Percentiles rank a stretch among this genome's conserved stretches.
phyloP scores from a whole-genome alignment of 2,113 vertebrate genomes.

The Cinclus cinclus region DNA sequence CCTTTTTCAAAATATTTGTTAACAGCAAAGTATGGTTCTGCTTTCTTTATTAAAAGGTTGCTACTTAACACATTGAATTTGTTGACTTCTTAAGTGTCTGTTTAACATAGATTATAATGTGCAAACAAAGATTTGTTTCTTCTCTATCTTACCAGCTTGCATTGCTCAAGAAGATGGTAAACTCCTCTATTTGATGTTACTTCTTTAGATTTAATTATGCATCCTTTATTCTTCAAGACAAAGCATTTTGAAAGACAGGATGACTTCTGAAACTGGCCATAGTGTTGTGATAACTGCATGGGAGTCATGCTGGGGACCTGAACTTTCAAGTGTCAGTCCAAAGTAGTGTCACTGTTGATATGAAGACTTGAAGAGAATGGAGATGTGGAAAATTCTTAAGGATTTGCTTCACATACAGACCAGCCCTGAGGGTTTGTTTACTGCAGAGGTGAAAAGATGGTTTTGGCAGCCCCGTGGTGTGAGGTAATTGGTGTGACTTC shows the following conservation, averaged over 20 bases:
- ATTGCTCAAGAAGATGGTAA: conserved; percentile 23
- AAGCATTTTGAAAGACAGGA: conserved; percentile 1
- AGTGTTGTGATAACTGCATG: not conserved
- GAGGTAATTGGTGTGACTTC: not conserved
- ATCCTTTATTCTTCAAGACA: conserved; percentile 30
- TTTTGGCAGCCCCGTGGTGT: not conserved
- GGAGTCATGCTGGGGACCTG: not conserved
- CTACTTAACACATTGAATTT: conserved; percentile 25
- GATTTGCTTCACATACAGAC: not conserved
- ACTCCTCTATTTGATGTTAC: not conserved
- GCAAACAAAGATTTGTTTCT: conserved; percentile 62
- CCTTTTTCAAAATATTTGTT: conserved; percentile 51
- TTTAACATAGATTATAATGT: not conserved
- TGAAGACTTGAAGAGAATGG: not conserved
- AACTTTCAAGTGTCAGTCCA: not conserved
- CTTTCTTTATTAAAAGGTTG: conserved; percentile 58
- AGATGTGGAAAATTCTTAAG: not conserved
- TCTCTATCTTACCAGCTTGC: conserved; percentile 29
- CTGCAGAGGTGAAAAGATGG: not conserved
- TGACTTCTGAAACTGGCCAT: conserved; percentile 23
- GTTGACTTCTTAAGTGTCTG: conserved; percentile 14
- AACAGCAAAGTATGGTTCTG: conserved; percentile 36
- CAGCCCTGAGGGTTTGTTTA: not conserved
- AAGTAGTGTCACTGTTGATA: not conserved
- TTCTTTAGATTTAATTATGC: conserved; percentile 14